A percentile compares a stretch with the other conserved stretches of the same genome.
phyloP scores from a whole-genome alignment of 2,797 vertebrate genomes.

The Tauraco hartlaubi region DNA sequence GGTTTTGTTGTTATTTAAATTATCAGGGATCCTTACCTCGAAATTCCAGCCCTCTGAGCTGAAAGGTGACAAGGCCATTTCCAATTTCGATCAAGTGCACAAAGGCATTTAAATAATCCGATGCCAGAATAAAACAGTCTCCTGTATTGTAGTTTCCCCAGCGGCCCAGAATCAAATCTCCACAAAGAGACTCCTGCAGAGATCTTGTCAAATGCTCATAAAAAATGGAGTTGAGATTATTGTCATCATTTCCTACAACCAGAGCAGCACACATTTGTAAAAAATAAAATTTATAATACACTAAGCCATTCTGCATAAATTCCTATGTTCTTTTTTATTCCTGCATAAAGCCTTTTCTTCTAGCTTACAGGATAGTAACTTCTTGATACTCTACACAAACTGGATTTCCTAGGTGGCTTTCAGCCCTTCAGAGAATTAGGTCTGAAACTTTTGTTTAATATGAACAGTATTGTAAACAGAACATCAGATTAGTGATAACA shows the following conservation, averaged over 20 bases:
- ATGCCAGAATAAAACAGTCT: conserved; percentile 87
- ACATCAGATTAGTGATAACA: not conserved
- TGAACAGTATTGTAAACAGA: not conserved
- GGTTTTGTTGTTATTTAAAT: not conserved
- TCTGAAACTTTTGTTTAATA: not conserved
- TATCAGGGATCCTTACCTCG: conserved; percentile 79
- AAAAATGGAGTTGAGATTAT: conserved; percentile 98
- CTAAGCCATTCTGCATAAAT: not conserved
- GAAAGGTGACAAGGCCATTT: conserved; percentile 91
- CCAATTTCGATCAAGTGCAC: conserved; percentile 89
- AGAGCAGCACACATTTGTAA: conserved; percentile 19
- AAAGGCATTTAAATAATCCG: conserved; percentile 90
- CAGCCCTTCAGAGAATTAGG: not conserved
- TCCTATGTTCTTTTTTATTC: not conserved
- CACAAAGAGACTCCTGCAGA: conserved; percentile 93
- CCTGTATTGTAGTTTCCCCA: conserved; percentile 93
- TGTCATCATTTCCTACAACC: conserved; percentile 89
- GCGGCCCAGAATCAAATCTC: conserved; percentile 92
- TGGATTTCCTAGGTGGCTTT: not conserved
- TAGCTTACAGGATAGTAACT: not conserved
- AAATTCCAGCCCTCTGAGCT: conserved; percentile 89
- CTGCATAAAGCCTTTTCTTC: not conserved
- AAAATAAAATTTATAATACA: not conserved
- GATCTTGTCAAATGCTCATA: conserved; percentile 96
- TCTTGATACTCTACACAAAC: not conserved